Percentiles rank a stretch among this genome's conserved stretches.
These are phyloP conservation scores for Peromyscus leucopus DNA, from an alignment of 2,113 vertebrate species.

Conservation along the genomic window DNA sequence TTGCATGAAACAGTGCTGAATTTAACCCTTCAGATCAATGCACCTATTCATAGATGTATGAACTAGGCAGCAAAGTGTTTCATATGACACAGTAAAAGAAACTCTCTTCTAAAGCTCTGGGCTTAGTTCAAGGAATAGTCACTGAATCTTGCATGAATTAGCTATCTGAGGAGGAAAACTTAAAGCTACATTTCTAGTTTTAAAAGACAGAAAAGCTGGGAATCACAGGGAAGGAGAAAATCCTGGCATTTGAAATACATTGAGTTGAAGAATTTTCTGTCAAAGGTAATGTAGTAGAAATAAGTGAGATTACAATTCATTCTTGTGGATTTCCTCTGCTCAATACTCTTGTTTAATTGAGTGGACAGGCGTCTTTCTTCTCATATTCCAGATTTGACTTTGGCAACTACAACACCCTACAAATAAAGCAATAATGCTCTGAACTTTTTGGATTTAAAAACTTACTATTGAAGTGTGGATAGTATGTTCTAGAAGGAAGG, in stretches of 20 bases:
- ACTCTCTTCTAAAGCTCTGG: not conserved
- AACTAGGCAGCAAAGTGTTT: slow-evolving; percentile 17
- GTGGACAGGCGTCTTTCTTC: not conserved
- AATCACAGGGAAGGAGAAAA: not conserved
- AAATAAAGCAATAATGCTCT: not conserved
- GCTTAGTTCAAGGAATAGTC: not conserved
- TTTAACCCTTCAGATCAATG: slow-evolving; percentile 28
- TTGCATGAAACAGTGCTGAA: not conserved
- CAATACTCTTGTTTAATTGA: not conserved
- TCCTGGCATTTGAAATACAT: not conserved
- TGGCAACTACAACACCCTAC: not conserved
- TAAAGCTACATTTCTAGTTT: not conserved
- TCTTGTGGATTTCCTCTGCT: not conserved
- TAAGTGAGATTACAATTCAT: not conserved
- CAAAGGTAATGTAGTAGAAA: not conserved
- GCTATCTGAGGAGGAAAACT: not conserved
- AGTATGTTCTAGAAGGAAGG: slow-evolving; percentile 17
- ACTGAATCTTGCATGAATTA: not conserved
- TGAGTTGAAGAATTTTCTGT: not conserved
- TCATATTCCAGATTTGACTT: not conserved
- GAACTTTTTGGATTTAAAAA: not conserved
- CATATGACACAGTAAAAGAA: not conserved
- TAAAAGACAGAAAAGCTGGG: not conserved
- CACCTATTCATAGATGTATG: not conserved
- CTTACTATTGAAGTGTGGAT: not conserved